Evolutionary conservation across 2,113 vertebrate genomes (phyloP), one percentile per base, ranked within the genome.

Genomic region (Australoheros scitulus): DNA sequence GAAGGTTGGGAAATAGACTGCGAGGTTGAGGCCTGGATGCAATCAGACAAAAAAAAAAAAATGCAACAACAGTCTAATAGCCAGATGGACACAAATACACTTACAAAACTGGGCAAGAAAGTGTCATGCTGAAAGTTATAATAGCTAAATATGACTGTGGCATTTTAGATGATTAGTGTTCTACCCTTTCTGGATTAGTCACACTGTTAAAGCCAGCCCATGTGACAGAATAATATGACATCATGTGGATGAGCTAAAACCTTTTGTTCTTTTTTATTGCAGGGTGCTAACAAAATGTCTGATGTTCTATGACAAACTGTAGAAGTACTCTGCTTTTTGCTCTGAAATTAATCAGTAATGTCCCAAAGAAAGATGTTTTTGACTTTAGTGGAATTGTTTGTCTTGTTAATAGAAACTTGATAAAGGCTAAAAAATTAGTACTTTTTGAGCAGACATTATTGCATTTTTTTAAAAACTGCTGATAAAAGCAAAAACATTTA

Each of bases 201-300:
- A 72, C 43, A 72, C 47, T 55, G 47, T 34, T 72, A 72, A 72
- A 72, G 43, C 68, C 26, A 14, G 18, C 47, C 26, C 68, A 52
- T 63, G 56, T 11, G 15, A 76, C 64, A 86, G 38, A 81, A 77
- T 32, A 50, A 79, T 13, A 77, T 83, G 80, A 87, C 72, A 88
- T 85, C 50, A 65, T 77, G 22, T 22, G 50, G 61, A 82, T 47
- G 79, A 82, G 64, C 64, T 56, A 10, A 80, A 76, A 76, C 61
- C 55, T 82, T 82, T 84, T 70, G 22, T 84, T 80, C 59, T 76
- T 68, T 59, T 78, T 24, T 43, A 9, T 70, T 7, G 38, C 68
- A 14, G 59, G 11, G 60, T 84, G 70, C 20, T 82, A 85, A 80
- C 72, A 82, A 83, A 15, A 58, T 18, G 61, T 81, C 58, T 56